Base-by-base conservation (phyloP, 1,140 invertebrate genomes). In the Acyrthosiphon pisum region DNA sequence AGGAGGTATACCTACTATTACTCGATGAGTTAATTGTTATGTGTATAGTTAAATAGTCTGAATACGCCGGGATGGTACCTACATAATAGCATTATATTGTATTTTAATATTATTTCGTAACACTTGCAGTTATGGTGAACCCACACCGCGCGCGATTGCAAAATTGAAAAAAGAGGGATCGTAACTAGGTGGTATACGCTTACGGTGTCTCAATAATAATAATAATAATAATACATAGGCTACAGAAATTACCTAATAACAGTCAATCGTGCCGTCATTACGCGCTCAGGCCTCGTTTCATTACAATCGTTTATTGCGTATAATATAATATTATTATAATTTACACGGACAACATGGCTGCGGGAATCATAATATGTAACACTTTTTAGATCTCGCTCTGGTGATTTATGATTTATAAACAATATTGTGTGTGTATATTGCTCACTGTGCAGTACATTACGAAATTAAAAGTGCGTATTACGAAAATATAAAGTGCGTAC, bases 241-340 rank as follows among this genome's bases (percentile, higher is more conserved):
- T 87, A 53, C 46, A 88, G n/a, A 88, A 50, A 50, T 88, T n/a
- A 88, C 87, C 87, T 88, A 88, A 88, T 88, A 50, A 88, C 46
- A 53, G 53, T 88, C 46, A 50, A 88, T 88, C 48, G 87, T 88
- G 86, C 46, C 7, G 30, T 88, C n/a, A 48, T 88, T 88, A 37
- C n/a, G 46, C 50, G 26, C 41, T 83, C 30, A 22, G 87, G 23
- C 48, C 44, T n/a, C 46, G n/a, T 53, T 88, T 88, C 35, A 88
- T 88, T 88, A 18, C 60, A 88, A 88, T 88, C 46, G 46, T 53
- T 88, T n/a, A n/a, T n/a, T n/a, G 87, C 30, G 7, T 41, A 35
- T 48, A 50, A 68, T 68, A n/a, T 68, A 68, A n/a, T 76, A 76
- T 76, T 76, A n/a, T n/a, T 76, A 76, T 76, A 76, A 76, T 76